Evolutionary conservation across 2,113 vertebrate species (phyloP).

Genomic region (Megaceryle maxima): DNA sequence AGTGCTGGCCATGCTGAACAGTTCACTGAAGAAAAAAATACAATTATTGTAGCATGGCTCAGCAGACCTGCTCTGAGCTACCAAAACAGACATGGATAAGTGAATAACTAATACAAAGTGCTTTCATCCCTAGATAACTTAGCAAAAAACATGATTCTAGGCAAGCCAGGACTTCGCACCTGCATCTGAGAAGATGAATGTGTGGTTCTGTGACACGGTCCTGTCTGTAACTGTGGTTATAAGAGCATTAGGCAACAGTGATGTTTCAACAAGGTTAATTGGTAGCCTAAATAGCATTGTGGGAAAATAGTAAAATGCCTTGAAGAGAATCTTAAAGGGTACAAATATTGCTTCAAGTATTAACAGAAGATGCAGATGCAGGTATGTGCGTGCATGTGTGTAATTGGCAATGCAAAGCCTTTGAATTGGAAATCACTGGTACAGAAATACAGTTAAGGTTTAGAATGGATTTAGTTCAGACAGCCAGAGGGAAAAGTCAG

Average conservation of each 20-base stretch:
- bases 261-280: background rate
- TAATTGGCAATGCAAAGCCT: slow-evolving; percentile 10
- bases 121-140: background rate
- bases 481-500: background rate
- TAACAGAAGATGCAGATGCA: background rate
- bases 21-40: background rate
- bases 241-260: background rate
- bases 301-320: background rate
- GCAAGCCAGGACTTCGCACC: background rate
- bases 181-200: background rate
- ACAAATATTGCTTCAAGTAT: background rate
- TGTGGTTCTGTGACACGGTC: background rate
- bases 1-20: background rate
- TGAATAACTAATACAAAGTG: background rate
- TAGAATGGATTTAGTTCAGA: background rate
- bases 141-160: background rate
- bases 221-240: background rate
- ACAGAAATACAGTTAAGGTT: background rate
- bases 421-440: slow-evolving; percentile 20
- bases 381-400: background rate
- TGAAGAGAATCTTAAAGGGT: background rate
- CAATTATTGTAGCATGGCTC: background rate
- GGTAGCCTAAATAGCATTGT: background rate
- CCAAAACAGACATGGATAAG: background rate
- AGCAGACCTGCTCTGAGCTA: background rate